Conservation (phyloP, 2,888 invertebrate species). For the Linnaemya tessellans region DNA sequence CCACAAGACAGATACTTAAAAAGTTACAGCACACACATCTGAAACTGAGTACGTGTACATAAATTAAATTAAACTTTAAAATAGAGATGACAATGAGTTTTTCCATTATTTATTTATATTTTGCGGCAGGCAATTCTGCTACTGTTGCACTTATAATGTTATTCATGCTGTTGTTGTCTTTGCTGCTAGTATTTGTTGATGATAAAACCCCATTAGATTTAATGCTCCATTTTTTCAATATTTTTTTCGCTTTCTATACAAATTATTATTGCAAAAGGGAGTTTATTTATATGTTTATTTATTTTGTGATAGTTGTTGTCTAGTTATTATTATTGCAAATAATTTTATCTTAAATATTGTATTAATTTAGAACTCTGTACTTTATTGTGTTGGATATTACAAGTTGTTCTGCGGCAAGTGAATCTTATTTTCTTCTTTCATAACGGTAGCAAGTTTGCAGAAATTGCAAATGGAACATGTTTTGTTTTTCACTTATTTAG, state of each 20-base stretch:
- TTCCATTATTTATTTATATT: constrained; percentile 21
- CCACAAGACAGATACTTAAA: constrained; percentile 58
- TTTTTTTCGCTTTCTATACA: constrained; percentile 11
- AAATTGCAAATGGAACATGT: neutral
- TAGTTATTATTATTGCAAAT: constrained; percentile 26
- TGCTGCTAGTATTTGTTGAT: constrained; percentile 43
- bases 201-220: constrained; percentile 58
- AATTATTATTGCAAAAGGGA: constrained; percentile 43
- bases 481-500: neutral
- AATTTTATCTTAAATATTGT: constrained; percentile 25
- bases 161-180: neutral
- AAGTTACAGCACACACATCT: constrained; percentile 33
- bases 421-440: neutral
- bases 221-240: constrained; percentile 49
- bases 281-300: constrained; percentile 20
- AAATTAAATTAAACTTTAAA: constrained; percentile 71
- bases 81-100: constrained; percentile 71
- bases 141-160: neutral
- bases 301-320: constrained; percentile 14
- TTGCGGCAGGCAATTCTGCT: constrained; percentile 6
- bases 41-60: constrained; percentile 38
- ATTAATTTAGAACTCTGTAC: neutral
- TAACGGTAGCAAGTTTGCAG: neutral
- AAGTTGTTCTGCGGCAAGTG: neutral
- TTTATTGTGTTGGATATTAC: neutral